A percentile compares a stretch with the other conserved stretches of the same genome.
Evolutionary conservation across 2,113 vertebrate species (phyloP).

Genomic region (Onychorhynchus coronatus): DNA sequence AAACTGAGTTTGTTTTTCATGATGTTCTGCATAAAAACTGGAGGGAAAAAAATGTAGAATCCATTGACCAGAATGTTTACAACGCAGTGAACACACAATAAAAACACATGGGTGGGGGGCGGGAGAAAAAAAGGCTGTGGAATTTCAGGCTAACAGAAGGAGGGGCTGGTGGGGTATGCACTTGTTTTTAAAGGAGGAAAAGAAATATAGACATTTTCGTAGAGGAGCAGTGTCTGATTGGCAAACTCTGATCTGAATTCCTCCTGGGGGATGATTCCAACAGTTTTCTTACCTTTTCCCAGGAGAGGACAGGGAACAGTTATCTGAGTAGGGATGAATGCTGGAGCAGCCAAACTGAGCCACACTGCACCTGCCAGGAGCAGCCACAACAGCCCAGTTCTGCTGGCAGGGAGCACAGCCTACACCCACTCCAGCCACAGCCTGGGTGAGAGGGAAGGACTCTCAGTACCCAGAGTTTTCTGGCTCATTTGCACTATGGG

Average conservation of each 20-base stretch:
- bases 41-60: background rate
- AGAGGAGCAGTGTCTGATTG: background rate
- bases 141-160: background rate
- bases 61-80: background rate
- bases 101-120: background rate
- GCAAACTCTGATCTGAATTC: background rate
- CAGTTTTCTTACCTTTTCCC: background rate
- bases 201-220: background rate
- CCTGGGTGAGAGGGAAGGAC: background rate
- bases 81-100: background rate
- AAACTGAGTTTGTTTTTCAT: background rate
- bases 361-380: background rate
- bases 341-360: background rate
- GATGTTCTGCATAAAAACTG: background rate
- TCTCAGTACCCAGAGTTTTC: background rate
- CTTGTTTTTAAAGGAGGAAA: conserved; percentile 12
- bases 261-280: background rate
- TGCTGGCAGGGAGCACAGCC: background rate
- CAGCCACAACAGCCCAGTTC: background rate
- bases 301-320: background rate
- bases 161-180: background rate
- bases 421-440: background rate
- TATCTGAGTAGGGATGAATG: background rate
- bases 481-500: background rate
- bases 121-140: background rate